Conservation (phyloP, 2,797 vertebrate genomes). For the Girardinus metallicus region DNA sequence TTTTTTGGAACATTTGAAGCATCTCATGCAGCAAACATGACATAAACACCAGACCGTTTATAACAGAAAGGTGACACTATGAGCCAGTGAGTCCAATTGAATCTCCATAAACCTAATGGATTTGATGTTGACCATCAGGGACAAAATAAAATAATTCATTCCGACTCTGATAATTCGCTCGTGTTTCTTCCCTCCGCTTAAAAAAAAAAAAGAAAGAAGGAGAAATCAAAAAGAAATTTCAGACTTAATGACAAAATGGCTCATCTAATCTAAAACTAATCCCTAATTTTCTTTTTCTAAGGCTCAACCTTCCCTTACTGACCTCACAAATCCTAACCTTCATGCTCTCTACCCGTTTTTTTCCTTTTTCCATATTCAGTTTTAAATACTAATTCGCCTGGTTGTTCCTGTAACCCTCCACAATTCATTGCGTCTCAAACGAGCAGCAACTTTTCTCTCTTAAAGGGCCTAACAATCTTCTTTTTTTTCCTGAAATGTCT, state of each 20-base stretch:
- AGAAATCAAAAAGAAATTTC: constrained; percentile 50
- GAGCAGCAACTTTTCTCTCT: constrained; percentile 60
- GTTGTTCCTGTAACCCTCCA: constrained; percentile 62
- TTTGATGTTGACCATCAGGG: constrained; percentile 43
- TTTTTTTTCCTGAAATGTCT: constrained; percentile 63
- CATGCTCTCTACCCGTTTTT: constrained; percentile 11
- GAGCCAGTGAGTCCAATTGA: constrained; percentile 12
- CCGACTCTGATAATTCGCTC: constrained; percentile 31
- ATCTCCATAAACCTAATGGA: constrained; percentile 35
- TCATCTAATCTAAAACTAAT: constrained; percentile 64
- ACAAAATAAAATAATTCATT: constrained; percentile 53
- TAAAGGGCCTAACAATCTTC: constrained; percentile 40
- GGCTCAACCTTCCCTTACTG: constrained; percentile 28
- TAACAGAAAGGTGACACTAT: constrained; percentile 8
- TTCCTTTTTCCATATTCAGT: constrained; percentile 36
- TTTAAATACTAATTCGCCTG: constrained; percentile 64
- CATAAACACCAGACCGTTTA: background rate
- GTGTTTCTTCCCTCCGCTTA: constrained; percentile 36
- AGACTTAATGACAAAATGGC: constrained; percentile 50
- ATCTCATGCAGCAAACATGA: background rate
- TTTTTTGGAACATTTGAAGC: background rate
- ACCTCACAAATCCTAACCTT: constrained; percentile 32
- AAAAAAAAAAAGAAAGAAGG: constrained; percentile 6
- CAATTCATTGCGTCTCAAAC: constrained; percentile 65
- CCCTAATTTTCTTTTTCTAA: constrained; percentile 44